A percentile compares a stretch with the other conserved stretches of the same genome.
phyloP scores from a whole-genome alignment of 1,140 invertebrate species.

The Bombus balteatus region DNA sequence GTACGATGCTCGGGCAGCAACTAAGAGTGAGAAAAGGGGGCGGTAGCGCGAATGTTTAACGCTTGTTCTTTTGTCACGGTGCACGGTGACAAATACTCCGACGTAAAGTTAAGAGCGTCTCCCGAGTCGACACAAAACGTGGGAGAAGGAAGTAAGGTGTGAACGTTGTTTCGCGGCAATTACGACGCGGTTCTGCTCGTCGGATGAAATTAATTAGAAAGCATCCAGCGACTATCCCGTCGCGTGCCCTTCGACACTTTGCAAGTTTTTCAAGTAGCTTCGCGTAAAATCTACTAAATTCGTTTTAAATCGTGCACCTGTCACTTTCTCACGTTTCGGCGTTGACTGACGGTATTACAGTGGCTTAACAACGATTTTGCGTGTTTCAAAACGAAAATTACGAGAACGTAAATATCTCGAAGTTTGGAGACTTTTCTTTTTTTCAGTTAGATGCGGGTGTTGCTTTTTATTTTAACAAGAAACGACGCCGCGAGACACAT shows the following conservation, averaged over 20 bases:
- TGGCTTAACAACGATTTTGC: constrained; percentile 35
- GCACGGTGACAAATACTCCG: constrained; percentile 69
- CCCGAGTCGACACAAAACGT: background rate
- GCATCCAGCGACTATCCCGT: constrained; percentile 16
- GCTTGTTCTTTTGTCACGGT: constrained; percentile 64
- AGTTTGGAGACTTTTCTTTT: background rate
- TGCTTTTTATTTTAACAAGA: background rate
- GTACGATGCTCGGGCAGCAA: constrained; percentile 19
- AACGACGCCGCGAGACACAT: background rate
- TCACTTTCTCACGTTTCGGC: background rate
- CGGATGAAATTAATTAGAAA: constrained; percentile 73
- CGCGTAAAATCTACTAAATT: background rate
- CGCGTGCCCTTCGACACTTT: constrained; percentile 21
- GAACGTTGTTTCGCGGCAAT: constrained; percentile 70
- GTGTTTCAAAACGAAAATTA: background rate
- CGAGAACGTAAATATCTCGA: constrained; percentile 13
- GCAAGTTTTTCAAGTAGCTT: constrained; percentile 10
- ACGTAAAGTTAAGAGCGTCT: constrained; percentile 66
- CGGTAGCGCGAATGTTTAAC: constrained; percentile 18
- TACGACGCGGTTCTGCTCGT: constrained; percentile 64
- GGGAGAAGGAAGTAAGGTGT: background rate
- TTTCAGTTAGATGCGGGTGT: fast-evolving
- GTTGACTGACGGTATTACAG: no score
- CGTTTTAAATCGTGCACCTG: no score
- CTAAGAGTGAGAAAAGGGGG: constrained; percentile 24